Evolutionary conservation across 1,140 invertebrate species (phyloP).

Genomic region (Drosophila lini): DNA sequence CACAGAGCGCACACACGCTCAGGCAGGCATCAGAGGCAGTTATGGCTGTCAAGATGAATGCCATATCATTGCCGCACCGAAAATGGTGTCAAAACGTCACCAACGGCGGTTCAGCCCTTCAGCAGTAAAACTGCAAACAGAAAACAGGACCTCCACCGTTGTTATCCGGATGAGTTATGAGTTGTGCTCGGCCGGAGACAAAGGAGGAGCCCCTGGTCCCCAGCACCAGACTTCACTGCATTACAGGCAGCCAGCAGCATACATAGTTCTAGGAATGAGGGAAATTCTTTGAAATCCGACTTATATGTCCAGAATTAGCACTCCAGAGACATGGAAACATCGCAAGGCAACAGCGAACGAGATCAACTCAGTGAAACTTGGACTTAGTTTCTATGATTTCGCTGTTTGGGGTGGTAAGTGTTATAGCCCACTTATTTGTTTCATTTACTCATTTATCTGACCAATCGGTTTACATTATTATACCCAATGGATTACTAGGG

Average conservation of each 20-base stretch:
- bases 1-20: slow-evolving; percentile 15
- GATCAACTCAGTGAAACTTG: background rate
- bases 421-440: too few species aligned
- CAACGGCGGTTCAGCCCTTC: slow-evolving; percentile 52
- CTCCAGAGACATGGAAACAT: slow-evolving; percentile 56
- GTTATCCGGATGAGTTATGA: slow-evolving; percentile 78
- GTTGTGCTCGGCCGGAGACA: slow-evolving; percentile 51
- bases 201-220: slow-evolving; percentile 10
- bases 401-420: background rate
- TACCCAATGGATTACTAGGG: too few species aligned
- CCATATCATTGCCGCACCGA: slow-evolving; percentile 81
- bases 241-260: slow-evolving; percentile 55
- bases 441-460: too few species aligned
- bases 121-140: slow-evolving; percentile 55
- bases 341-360: slow-evolving; percentile 23
- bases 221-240: slow-evolving; percentile 4
- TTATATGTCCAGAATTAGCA: slow-evolving; percentile 38
- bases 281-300: slow-evolving; percentile 39
- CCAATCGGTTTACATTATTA: too few species aligned
- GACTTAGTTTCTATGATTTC: background rate
- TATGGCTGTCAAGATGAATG: slow-evolving; percentile 84
- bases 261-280: slow-evolving; percentile 16
- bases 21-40: slow-evolving; percentile 61
- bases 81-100: slow-evolving; percentile 83
- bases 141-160: slow-evolving; percentile 49